Evolutionary conservation across 2,888 invertebrate species (phyloP).

Genomic region (Lepeophtheirus nordmannii): DNA sequence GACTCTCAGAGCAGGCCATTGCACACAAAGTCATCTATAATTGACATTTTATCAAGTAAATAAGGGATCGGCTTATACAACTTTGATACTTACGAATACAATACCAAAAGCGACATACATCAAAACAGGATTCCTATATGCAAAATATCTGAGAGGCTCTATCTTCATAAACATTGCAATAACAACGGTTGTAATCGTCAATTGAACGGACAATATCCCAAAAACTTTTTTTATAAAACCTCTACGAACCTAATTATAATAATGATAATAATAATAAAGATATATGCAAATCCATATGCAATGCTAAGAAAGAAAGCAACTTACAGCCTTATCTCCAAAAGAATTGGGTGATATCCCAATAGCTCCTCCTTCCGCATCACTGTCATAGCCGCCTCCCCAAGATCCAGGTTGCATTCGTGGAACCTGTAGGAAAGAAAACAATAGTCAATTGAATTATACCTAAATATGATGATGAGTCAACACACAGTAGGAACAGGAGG

Average conservation of each 20-base stretch:
- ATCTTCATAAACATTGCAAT: slow-evolving; percentile 13
- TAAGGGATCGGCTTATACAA: not conserved
- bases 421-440: not conserved
- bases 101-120: slow-evolving; percentile 26
- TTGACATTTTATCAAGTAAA: not conserved
- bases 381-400: slow-evolving; percentile 15
- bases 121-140: not conserved
- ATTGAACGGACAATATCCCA: slow-evolving; percentile 17
- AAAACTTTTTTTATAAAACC: slow-evolving; percentile 19
- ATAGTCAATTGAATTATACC: not conserved
- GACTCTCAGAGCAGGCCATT: slow-evolving; percentile 28
- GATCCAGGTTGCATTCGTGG: not conserved
- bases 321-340: slow-evolving; percentile 21
- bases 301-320: too few relatives aligned
- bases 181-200: slow-evolving; percentile 5
- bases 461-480: not conserved
- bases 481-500: not conserved
- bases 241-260: slow-evolving; percentile 12
- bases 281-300: not conserved
- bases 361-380: slow-evolving; percentile 12
- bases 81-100: slow-evolving; percentile 24
- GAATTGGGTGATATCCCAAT: not conserved
- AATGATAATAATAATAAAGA: not conserved
- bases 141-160: slow-evolving; percentile 6
- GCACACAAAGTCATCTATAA: slow-evolving; percentile 27